Percentiles rank a stretch among this genome's conserved stretches.
These are phyloP conservation scores for Encarsia formosa DNA, from an alignment of 2,888 invertebrate genomes.

Conservation along the genomic window DNA sequence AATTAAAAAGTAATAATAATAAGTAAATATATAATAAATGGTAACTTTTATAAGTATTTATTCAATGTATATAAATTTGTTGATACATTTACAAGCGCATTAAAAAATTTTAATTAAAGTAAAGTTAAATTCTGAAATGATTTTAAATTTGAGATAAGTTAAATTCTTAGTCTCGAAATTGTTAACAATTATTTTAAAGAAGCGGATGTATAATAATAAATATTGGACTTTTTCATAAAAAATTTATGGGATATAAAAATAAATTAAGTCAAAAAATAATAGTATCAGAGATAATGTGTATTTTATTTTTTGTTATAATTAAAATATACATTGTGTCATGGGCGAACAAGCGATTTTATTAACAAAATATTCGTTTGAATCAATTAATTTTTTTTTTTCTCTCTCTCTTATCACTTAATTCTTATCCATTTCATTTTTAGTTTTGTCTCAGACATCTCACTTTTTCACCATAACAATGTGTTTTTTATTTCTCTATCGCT, in stretches of 20 bases:
- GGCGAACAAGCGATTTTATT: constrained; percentile 50
- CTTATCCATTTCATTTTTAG: background rate
- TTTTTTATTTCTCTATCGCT: constrained; percentile 19
- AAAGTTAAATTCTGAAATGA: no score
- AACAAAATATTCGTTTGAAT: constrained; percentile 49
- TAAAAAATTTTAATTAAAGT: no score
- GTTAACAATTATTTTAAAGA: no score
- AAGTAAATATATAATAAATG: no score
- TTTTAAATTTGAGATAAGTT: no score
- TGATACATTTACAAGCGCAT: no score
- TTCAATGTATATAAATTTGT: no score
- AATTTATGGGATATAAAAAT: background rate
- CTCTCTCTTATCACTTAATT: background rate
- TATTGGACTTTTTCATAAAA: background rate
- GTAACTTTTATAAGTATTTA: no score
- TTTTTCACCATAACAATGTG: constrained; percentile 20
- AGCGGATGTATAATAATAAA: no score
- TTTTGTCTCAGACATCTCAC: constrained; percentile 19
- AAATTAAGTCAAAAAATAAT: no score
- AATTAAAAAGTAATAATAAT: no score
- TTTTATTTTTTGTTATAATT: constrained; percentile 50
- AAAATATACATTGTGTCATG: constrained; percentile 53
- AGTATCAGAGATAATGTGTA: constrained; percentile 38
- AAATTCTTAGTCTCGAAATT: no score
- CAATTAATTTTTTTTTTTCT: constrained; percentile 11